Conservation (phyloP, 2,797 vertebrate genomes). For the Gymnothorax javanicus region DNA sequence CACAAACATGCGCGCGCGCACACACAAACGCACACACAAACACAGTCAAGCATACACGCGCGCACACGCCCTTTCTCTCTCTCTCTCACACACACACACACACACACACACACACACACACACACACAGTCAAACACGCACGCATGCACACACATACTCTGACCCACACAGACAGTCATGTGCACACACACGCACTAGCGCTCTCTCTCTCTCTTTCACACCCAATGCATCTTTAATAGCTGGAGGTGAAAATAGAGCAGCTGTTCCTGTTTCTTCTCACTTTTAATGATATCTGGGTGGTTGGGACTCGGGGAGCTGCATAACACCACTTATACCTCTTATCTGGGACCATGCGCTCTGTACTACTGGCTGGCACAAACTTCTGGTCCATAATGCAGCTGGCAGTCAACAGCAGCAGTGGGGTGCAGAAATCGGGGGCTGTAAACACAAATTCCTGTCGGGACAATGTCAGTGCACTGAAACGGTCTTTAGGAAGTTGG, state of each 20-base stretch:
- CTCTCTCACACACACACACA: constrained; percentile 9
- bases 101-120: background rate
- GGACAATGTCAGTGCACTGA: background rate
- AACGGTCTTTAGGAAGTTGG: background rate
- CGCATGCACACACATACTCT: background rate
- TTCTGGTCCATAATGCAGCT: too few species aligned
- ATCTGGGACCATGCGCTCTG: background rate
- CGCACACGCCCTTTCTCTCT: background rate
- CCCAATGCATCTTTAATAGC: background rate
- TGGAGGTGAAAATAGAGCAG: background rate
- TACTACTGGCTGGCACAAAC: background rate
- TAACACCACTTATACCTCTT: background rate
- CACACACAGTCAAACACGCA: background rate
- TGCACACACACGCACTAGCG: background rate
- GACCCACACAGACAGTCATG: background rate
- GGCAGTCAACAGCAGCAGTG: background rate
- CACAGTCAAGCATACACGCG: background rate
- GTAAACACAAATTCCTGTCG: background rate
- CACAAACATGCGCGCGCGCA: background rate
- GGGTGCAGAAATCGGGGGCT: background rate
- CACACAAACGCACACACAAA: background rate
- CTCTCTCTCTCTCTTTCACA: background rate
- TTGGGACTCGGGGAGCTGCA: background rate
- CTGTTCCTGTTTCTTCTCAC: background rate
- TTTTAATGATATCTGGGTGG: background rate